Evolutionary conservation across 2,888 invertebrate genomes (phyloP).

Genomic region (Hypercompe scribonia): DNA sequence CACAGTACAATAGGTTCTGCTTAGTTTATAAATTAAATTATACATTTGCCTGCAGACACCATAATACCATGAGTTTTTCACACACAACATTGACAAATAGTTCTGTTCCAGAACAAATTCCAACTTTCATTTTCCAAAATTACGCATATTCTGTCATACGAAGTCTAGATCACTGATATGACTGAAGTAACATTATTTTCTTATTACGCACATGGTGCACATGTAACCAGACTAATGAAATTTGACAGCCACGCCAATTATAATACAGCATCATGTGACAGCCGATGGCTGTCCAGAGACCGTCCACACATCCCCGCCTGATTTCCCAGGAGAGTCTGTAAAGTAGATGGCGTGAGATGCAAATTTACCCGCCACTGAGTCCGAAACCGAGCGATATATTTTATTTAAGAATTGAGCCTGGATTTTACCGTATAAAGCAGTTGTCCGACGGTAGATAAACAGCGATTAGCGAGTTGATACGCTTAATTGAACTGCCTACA

Average conservation of each 20-base stretch:
- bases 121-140: too few relatives aligned
- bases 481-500: background rate
- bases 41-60: too few relatives aligned
- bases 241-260: background rate
- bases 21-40: too few relatives aligned
- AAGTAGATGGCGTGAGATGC: constrained; percentile 31
- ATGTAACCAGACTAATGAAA: background rate
- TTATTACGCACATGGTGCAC: too few relatives aligned
- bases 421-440: background rate
- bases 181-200: too few relatives aligned
- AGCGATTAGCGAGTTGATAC: background rate
- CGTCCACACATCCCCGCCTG: constrained; percentile 22
- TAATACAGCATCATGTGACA: constrained; percentile 9
- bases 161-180: too few relatives aligned
- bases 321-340: constrained; percentile 41
- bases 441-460: background rate
- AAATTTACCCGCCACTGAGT: constrained; percentile 29
- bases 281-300: constrained; percentile 12
- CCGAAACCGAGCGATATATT: constrained; percentile 4
- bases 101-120: too few relatives aligned
- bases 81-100: too few relatives aligned
- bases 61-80: too few relatives aligned
- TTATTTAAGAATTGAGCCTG: constrained; percentile 10
- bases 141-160: too few relatives aligned
- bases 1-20: too few relatives aligned